Evolutionary conservation across 2,113 vertebrate species (phyloP), one percentile per base, ranked within the genome.

Genomic region (Pelodiscus sinensis): DNA sequence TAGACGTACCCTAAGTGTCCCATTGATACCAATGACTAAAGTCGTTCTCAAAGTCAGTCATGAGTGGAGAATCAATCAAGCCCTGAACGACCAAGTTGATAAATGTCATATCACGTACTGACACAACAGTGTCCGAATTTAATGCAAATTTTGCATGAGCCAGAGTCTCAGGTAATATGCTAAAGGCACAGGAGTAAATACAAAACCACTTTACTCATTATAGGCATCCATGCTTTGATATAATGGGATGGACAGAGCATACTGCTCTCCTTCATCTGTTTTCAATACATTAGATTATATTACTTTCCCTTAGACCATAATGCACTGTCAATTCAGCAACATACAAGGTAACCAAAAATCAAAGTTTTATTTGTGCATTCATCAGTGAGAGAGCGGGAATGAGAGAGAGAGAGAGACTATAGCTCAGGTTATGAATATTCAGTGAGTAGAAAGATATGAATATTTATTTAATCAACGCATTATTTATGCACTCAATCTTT

Each of bases 321-420:
- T 35, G 8, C 9, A 56, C 1, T 3, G 77, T n/a, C 3, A 57
- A 2, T 54, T 57, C 6, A 80, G 13, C 52, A 84, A 85, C 9
- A 60, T 16, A 29, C 82, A 1, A 2, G 2, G 71, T 16, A 27
- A 50, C 2, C 24, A n/a, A 92, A 84, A 27, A 44, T 3, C 0
- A 54, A 44, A 44, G 52, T 54, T 44, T 77, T 77, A 5, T 7
- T 50, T 77, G 14, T 50, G 21, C 38, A 27, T 35, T 25, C 35
- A 7, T 54, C 44, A 44, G 44, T 44, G 44, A 44, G 44, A 44
- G 44, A 44, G 44, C 44, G 44, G 44, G 44, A 54, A 9, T 14
- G 52, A 10, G 52, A 54, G 10, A 10, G 14, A 54, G 52, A 54
- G 52, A 54, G 8, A 54, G 52, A 54, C 52, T 54, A 14, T 54